Base-by-base conservation (phyloP, 2,797 vertebrate genomes). In the Chaetodon trifasciatus region DNA sequence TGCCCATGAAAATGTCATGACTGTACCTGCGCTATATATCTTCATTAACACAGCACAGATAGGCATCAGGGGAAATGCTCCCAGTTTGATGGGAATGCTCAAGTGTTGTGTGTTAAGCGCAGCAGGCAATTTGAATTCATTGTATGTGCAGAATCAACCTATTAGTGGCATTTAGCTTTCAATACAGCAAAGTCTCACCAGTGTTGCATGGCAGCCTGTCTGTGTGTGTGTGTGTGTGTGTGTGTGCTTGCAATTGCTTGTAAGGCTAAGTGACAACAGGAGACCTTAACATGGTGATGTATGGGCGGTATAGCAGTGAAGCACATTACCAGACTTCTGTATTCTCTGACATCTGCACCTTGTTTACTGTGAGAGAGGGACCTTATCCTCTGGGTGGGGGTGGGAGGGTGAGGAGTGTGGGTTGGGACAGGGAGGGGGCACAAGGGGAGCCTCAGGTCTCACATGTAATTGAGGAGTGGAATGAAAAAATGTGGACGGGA, bases 31-130 rank as follows among this genome's bases (percentile, higher is more conserved):
- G 21, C 71, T 72, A 90, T 92, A 87, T 50, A 82, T 94, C 92
- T 93, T 94, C 93, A 93, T 94, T 92, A 92, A 82, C 39, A 42
- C 50, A 42, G 79, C 74, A 21, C 67, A 87, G 86, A 91, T 79
- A 82, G 86, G 86, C 89, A 89, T 85, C 81, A 16, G 79, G 89
- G 86, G 84, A 91, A 90, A 86, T 85, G 44, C 47, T 78, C 74
- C 46, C 85, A 66, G 84, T 86, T 87, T 87, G 86, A 88, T 79
- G 79, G 83, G 76, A 82, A 88, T 67, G 74, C 87, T 85, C 69
- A 58, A 86, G 82, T 82, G 74, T 60, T 70, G 80, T 57, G 68
- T 44, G 68, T 88, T 84, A 82, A 78, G 67, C 61, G 68, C 71
- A 83, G 74, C 71, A 82, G 74, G 60, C 69, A 78, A 83, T 90